phyloP scores from a whole-genome alignment of 1,140 invertebrate genomes.

The Phymastichus coffea region DNA sequence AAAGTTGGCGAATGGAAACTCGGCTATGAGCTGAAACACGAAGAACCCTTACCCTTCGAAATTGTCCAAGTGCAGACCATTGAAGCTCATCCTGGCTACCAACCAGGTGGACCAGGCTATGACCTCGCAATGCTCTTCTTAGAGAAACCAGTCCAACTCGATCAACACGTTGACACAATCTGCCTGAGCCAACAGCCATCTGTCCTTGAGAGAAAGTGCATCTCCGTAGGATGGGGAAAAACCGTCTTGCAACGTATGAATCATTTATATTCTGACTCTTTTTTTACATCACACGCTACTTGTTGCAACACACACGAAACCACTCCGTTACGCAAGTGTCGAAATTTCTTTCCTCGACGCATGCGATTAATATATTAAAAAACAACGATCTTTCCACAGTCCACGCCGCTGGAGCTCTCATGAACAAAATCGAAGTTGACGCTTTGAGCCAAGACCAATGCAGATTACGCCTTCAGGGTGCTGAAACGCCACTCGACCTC shows the following conservation, averaged over 20 bases:
- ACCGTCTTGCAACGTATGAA: constrained; percentile 70
- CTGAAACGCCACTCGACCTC: constrained; percentile 33
- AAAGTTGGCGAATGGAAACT: constrained; percentile 85
- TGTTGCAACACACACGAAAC: not conserved
- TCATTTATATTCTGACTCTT: not conserved
- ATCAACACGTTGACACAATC: constrained; percentile 72
- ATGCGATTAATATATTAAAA: too few relatives aligned
- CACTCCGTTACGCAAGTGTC: not conserved
- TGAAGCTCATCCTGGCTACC: constrained; percentile 71
- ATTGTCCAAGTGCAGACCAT: constrained; percentile 70
- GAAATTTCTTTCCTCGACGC: too few relatives aligned
- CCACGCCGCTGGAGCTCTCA: constrained; percentile 68
- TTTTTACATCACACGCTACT: not conserved
- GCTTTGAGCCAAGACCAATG: constrained; percentile 64
- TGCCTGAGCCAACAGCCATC: constrained; percentile 60
- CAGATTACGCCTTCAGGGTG: constrained; percentile 36
- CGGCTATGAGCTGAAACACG: constrained; percentile 64
- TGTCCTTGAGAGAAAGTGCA: constrained; percentile 59
- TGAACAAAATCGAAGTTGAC: constrained; percentile 73
- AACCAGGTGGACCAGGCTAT: constrained; percentile 62
- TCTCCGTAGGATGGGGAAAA: constrained; percentile 82
- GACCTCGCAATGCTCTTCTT: constrained; percentile 75
- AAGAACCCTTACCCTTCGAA: constrained; percentile 78
- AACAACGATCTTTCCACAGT: constrained; percentile 57
- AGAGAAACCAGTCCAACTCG: constrained; percentile 62